Base-by-base conservation (phyloP, 2,113 vertebrate species). In the Nothocercus nigrocapillus region DNA sequence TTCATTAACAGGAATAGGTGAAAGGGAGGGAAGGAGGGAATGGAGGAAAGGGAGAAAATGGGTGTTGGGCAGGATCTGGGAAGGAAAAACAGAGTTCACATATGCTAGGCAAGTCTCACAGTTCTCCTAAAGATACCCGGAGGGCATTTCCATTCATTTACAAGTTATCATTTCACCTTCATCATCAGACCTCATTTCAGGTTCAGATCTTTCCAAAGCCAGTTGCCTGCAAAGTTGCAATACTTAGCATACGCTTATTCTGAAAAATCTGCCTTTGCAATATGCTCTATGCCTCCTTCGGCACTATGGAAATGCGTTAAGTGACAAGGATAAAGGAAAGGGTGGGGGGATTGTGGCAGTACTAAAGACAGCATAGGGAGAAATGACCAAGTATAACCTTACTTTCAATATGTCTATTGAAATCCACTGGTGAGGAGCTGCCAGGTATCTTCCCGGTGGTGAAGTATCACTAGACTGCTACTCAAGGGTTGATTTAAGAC, bases 381-480 rank as follows among this genome's bases (percentile, higher is more conserved):
- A 94, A 83, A 94, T 34, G 32, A 88, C 49, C 58, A 92, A 67
- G 34, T 51, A 64, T 62, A 88, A 87, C 28, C 51, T 83, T 74
- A 67, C 92, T 93, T 88, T 72, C 84, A 91, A 53, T 30, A 83
- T 28, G 87, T 22, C 73, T 58, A 27, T 70, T 73, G 63, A 81
- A 27, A 82, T 70, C 28, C 67, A 42, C 59, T 56, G 53, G n/a
- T 77, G 53, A 81, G 44, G 34, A 86, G 53, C 82, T 88, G 90
- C 54, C 80, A 93, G 87, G 40, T 84, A 86, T 82, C 93, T 84
- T 94, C 59, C 64, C 70, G 62, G 40, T 91, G 79, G 77, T 89
- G 87, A 94, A 97, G 91, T 91, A 88, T 76, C 70, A 62, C 64
- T 93, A 79, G 82, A 88, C 72, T 77, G 64, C 85, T 88, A 94